These are phyloP conservation scores for Dorcus hopei DNA, from an alignment of 2,888 invertebrate genomes.

Conservation along the genomic window DNA sequence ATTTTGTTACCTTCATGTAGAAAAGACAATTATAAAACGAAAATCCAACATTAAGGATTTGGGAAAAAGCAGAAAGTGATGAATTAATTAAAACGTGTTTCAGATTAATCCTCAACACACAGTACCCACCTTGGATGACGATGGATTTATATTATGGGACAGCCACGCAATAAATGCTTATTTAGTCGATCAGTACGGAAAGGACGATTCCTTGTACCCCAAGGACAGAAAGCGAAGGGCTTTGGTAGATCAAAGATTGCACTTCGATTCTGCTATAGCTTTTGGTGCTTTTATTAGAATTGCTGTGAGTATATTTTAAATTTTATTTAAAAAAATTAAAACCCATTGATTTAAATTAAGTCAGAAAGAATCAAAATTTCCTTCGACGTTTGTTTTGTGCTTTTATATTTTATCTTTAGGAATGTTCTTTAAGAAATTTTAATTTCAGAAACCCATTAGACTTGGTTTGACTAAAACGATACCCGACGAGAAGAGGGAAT, in stretches of 20 bases:
- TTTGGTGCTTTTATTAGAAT: constrained; percentile 50
- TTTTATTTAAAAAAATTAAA: no score
- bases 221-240: constrained; percentile 54
- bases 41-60: no score
- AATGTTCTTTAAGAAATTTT: no score
- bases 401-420: no score
- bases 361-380: no score
- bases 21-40: no score
- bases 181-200: constrained; percentile 55
- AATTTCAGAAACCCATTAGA: constrained; percentile 46
- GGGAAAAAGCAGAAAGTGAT: no score
- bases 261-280: constrained; percentile 54
- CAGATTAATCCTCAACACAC: constrained; percentile 58
- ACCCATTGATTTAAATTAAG: no score
- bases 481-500: constrained; percentile 3
- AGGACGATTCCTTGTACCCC: constrained; percentile 55
- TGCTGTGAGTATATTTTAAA: constrained; percentile 43
- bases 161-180: constrained; percentile 55
- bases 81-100: constrained; percentile 21
- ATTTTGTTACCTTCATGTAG: no score
- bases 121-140: constrained; percentile 56
- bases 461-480: constrained; percentile 9
- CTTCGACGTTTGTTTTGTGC: no score
- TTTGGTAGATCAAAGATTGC: constrained; percentile 54
- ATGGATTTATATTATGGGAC: constrained; percentile 52